Evolutionary conservation across 2,797 vertebrate genomes (phyloP).

Genomic region (Choloepus didactylus): DNA sequence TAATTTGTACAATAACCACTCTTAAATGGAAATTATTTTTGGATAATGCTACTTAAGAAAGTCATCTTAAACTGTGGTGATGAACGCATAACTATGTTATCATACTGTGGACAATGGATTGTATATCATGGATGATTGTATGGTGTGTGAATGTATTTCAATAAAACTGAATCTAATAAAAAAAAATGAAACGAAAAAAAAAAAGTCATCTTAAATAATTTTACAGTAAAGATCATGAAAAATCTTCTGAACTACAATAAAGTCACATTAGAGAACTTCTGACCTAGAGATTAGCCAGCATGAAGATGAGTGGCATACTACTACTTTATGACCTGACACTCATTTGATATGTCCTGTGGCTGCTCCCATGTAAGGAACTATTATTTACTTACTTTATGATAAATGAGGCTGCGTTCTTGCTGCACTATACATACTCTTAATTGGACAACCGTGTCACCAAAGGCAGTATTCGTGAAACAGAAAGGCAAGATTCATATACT

Average conservation of each 20-base stretch:
- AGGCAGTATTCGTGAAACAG: background rate
- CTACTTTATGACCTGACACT: too few relatives aligned
- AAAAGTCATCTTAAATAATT: background rate
- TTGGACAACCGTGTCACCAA: constrained; percentile 22
- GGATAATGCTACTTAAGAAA: background rate
- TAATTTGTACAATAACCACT: background rate
- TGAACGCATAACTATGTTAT: too few relatives aligned
- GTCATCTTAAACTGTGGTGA: background rate
- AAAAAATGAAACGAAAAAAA: too few relatives aligned
- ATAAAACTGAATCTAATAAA: too few relatives aligned
- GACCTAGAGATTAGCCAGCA: background rate
- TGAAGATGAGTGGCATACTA: background rate
- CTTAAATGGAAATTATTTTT: background rate
- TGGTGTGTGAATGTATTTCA: too few relatives aligned
- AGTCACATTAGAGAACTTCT: background rate
- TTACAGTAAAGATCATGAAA: background rate
- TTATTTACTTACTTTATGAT: background rate
- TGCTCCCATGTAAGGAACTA: background rate
- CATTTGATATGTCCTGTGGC: background rate
- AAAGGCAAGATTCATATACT: background rate
- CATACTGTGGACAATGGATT: too few relatives aligned
- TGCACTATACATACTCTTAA: background rate
- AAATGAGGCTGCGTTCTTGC: background rate
- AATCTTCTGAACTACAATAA: background rate
- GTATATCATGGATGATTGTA: too few relatives aligned